Evolutionary conservation across 2,888 invertebrate genomes (phyloP).

Genomic region (Melolontha melolontha): DNA sequence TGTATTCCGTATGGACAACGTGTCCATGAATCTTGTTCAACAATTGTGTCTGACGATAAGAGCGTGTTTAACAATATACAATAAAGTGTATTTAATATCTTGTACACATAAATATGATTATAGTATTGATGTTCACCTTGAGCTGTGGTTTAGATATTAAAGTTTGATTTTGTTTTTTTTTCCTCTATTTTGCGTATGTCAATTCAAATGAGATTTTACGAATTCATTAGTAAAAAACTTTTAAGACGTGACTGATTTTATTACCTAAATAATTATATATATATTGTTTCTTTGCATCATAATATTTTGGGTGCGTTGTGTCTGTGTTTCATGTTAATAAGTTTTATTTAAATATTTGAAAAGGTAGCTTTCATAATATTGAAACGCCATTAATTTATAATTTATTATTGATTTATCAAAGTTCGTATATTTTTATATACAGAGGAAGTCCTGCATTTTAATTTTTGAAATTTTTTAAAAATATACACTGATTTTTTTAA

Average conservation of each 20-base stretch:
- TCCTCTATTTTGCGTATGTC: neutral
- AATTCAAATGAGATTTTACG: neutral
- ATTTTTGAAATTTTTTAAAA: too few species aligned
- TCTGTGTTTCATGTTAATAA: too few species aligned
- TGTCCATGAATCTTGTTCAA: slow-evolving; percentile 22
- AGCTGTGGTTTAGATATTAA: slow-evolving; percentile 25
- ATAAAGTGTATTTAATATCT: slow-evolving; percentile 15
- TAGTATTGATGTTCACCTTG: slow-evolving; percentile 25
- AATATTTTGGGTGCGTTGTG: too few species aligned
- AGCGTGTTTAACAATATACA: slow-evolving; percentile 14
- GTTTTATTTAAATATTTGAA: too few species aligned
- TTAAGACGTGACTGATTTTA: slow-evolving; percentile 22
- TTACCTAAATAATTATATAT: neutral
- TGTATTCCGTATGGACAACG: neutral
- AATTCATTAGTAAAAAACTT: slow-evolving; percentile 5
- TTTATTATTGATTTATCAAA: too few species aligned
- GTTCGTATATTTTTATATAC: too few species aligned
- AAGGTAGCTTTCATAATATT: too few species aligned
- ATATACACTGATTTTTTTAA: too few species aligned
- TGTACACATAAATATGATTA: neutral
- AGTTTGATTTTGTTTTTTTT: neutral
- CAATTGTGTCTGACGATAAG: slow-evolving; percentile 14
- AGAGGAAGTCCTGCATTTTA: too few species aligned
- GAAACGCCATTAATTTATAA: too few species aligned
- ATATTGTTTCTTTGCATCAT: too few species aligned